Conservation (phyloP, 2,797 vertebrate species). For the Euthynnus affinis region DNA sequence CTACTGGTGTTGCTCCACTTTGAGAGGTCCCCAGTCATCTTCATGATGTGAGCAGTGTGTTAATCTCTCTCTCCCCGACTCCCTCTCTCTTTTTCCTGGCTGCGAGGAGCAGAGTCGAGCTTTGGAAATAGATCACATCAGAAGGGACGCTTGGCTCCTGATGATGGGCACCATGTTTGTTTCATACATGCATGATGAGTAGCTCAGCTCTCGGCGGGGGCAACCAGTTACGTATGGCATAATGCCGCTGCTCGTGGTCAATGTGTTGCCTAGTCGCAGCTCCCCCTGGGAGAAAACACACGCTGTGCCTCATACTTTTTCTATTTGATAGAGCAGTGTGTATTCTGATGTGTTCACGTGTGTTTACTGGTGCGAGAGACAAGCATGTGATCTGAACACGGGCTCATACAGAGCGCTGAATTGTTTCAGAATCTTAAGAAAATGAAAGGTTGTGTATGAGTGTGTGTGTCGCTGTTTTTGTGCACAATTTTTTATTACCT, state of each 20-base stretch:
- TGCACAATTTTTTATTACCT: conserved; percentile 13
- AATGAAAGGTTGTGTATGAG: background rate
- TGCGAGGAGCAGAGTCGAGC: conserved; percentile 67
- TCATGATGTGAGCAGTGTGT: conserved; percentile 72
- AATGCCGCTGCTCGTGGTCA: conserved; percentile 64
- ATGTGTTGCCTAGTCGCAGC: conserved; percentile 50
- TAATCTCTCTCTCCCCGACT: conserved; percentile 57
- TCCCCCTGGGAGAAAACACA: conserved; percentile 63
- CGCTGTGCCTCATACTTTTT: conserved; percentile 66
- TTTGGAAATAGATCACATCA: conserved; percentile 85
- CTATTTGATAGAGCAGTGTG: conserved; percentile 66
- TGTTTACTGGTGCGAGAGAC: conserved; percentile 63
- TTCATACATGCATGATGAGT: conserved; percentile 81
- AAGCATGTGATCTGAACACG: conserved; percentile 46
- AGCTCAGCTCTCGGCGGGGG: conserved; percentile 69
- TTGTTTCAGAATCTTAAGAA: conserved; percentile 27
- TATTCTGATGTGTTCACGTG: conserved; percentile 45
- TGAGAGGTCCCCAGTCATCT: conserved; percentile 81
- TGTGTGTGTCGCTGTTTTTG: background rate
- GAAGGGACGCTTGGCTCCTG: conserved; percentile 77
- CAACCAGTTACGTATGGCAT: conserved; percentile 64
- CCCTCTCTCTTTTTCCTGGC: conserved; percentile 67
- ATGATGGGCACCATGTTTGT: conserved; percentile 74
- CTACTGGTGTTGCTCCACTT: conserved; percentile 83
- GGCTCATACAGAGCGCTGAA: conserved; percentile 40